These are phyloP conservation scores for Colletes gigas DNA, from an alignment of 1,140 invertebrate genomes.

Conservation along the genomic window DNA sequence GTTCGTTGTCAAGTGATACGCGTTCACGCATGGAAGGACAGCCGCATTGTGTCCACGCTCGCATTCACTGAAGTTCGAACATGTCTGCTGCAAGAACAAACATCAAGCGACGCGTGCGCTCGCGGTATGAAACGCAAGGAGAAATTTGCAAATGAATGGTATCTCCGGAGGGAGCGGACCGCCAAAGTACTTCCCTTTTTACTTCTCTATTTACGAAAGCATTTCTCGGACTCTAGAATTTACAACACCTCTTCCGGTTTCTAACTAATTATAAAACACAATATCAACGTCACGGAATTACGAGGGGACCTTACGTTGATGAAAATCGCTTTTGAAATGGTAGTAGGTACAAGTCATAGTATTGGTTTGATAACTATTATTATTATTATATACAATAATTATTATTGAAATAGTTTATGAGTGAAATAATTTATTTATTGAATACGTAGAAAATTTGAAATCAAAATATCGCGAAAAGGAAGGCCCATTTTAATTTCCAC, in stretches of 20 bases:
- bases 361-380: no score
- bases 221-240: not conserved
- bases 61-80: constrained; percentile 26
- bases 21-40: constrained; percentile 38
- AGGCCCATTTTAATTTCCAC: no score
- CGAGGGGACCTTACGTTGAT: no score
- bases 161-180: not conserved
- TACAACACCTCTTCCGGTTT: not conserved
- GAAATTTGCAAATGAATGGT: not conserved
- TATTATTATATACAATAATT: no score
- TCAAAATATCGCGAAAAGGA: no score
- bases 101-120: constrained; percentile 4
- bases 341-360: no score
- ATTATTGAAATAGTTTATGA: no score
- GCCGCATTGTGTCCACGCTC: constrained; percentile 30
- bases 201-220: not conserved
- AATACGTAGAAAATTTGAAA: no score
- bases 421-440: no score
- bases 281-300: no score
- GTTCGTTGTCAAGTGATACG: constrained; percentile 32
- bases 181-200: not conserved
- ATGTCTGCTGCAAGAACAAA: constrained; percentile 20
- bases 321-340: no score
- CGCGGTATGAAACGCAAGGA: not conserved
- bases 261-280: not conserved